A percentile compares a stretch with the other conserved stretches of the same genome.
phyloP scores from a whole-genome alignment of 1,140 invertebrate species.

The Bombus haemorrhoidalis region DNA sequence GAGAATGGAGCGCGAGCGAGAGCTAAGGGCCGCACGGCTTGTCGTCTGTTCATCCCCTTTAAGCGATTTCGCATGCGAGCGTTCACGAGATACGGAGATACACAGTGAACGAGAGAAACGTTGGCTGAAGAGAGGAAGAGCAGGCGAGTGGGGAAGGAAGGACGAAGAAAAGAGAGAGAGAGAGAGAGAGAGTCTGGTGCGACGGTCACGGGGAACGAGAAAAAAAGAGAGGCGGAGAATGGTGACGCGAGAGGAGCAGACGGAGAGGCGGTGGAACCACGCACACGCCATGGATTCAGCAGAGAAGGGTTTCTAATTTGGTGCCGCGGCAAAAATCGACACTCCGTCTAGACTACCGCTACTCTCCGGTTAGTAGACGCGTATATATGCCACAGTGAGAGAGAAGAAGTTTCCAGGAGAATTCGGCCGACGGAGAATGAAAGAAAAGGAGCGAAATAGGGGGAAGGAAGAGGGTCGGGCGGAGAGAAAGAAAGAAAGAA shows the following conservation, averaged over 20 bases:
- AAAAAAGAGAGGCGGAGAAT: not conserved
- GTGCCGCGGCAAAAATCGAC: conserved; percentile 81
- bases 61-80: conserved; percentile 66
- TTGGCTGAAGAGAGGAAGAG: too few relatives aligned
- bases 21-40: not conserved
- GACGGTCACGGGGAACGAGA: not conserved
- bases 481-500: not conserved
- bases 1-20: not conserved
- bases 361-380: conserved; percentile 59
- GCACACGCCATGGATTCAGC: conserved; percentile 36
- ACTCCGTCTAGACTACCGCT: conserved; percentile 81
- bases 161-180: not conserved
- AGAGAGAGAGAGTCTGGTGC: not conserved
- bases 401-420: not conserved
- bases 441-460: not conserved
- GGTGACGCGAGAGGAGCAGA: not conserved
- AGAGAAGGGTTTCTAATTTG: conserved; percentile 79
- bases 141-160: too few relatives aligned
- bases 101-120: too few relatives aligned
- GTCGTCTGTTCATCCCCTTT: conserved; percentile 60
- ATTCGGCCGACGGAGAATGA: not conserved
- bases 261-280: conserved; percentile 3
- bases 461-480: not conserved
- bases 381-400: conserved; percentile 50
- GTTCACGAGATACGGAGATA: conserved; percentile 39